Conservation (phyloP, 2,797 vertebrate species). For the Spondyliosoma cantharus region DNA sequence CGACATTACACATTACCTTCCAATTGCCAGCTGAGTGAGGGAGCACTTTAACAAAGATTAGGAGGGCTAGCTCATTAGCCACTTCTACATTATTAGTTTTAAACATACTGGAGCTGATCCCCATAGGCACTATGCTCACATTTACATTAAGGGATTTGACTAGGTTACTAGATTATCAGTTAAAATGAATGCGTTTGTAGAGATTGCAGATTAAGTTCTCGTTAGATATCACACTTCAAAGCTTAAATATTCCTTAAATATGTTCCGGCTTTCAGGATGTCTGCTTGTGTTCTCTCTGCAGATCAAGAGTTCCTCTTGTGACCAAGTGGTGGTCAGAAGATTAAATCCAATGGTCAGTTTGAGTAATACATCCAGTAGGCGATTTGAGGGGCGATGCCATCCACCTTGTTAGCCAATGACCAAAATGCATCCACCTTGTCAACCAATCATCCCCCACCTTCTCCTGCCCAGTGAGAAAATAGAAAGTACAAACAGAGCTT, state of each 20-base stretch:
- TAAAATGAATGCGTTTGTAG: not conserved
- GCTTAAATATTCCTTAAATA: not conserved
- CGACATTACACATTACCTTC: constrained; percentile 25
- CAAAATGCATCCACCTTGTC: no score
- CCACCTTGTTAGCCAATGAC: no score
- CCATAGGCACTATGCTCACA: not conserved
- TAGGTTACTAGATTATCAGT: not conserved
- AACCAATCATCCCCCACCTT: no score
- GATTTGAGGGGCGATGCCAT: no score
- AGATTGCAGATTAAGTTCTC: not conserved
- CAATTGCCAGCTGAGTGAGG: constrained; percentile 29
- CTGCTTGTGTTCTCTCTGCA: not conserved
- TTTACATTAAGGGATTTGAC: constrained; percentile 2
- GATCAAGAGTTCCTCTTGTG: not conserved
- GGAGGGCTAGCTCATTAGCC: constrained; percentile 37
- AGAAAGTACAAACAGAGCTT: no score
- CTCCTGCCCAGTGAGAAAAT: no score
- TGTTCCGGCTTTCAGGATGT: not conserved
- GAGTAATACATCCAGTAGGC: no score
- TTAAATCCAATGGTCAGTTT: not conserved
- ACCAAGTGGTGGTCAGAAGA: not conserved
- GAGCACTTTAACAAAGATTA: constrained; percentile 50
- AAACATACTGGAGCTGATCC: not conserved
- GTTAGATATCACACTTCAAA: not conserved
- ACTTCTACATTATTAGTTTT: constrained; percentile 13